Conservation (phyloP, 1,140 invertebrate species). For the Drosophila punjabiensis region DNA sequence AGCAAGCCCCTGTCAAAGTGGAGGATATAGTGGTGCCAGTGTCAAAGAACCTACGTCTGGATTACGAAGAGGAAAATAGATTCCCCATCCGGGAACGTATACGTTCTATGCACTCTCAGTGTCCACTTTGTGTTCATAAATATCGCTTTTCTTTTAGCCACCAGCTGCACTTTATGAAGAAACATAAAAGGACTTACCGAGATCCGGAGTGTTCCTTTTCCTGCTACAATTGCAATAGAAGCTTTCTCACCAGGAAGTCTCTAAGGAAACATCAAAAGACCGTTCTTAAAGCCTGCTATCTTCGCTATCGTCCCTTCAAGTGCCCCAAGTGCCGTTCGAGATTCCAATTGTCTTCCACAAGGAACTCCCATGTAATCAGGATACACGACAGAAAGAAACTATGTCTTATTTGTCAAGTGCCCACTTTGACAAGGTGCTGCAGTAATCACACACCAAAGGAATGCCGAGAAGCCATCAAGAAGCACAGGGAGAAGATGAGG, state of each 20-base stretch:
- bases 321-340: conserved; percentile 21
- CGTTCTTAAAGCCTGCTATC: background rate
- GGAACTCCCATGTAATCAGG: conserved; percentile 1
- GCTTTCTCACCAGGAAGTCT: conserved; percentile 9
- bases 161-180: conserved; percentile 30
- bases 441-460: conserved; percentile 9
- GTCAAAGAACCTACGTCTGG: background rate
- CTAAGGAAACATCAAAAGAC: conserved; percentile 6
- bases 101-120: background rate
- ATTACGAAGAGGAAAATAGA: conserved; percentile 9
- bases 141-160: conserved; percentile 41
- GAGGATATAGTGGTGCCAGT: conserved; percentile 23
- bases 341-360: conserved; percentile 22
- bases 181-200: background rate
- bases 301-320: conserved; percentile 15
- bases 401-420: conserved; percentile 30
- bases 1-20: background rate
- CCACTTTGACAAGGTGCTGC: conserved; percentile 21
- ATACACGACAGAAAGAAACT: conserved; percentile 14
- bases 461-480: conserved; percentile 19
- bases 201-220: background rate
- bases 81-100: background rate
- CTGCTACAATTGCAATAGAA: conserved; percentile 26
- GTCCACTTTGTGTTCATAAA: conserved; percentile 12
- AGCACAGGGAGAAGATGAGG: conserved; percentile 1